Evolutionary conservation across 2,113 vertebrate species (phyloP).

Genomic region (Gulo gulo): DNA sequence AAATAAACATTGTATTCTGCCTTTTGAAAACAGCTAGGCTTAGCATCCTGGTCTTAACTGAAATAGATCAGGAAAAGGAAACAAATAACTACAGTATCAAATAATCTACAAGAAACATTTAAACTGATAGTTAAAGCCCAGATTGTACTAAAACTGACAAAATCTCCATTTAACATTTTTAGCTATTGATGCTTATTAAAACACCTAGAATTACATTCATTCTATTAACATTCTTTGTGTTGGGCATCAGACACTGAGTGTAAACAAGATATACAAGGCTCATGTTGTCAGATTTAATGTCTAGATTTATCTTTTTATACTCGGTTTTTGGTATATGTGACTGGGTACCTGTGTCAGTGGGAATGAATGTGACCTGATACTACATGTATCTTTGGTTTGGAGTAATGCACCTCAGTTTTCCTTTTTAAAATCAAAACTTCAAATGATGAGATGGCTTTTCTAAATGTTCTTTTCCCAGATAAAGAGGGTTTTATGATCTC

Average conservation of each 20-base stretch:
- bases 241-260: background rate
- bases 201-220: background rate
- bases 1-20: background rate
- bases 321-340: background rate
- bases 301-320: background rate
- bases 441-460: background rate
- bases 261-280: background rate
- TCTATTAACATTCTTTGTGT: background rate
- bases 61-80: slow-evolving; percentile 28
- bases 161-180: background rate
- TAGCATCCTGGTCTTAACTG: background rate
- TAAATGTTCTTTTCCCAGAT: background rate
- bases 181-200: background rate
- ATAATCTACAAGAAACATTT: background rate
- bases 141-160: background rate
- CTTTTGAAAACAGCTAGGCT: slow-evolving; percentile 10
- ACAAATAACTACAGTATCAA: background rate
- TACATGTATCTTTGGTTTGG: background rate
- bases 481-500: background rate
- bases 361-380: background rate
- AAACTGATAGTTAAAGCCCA: background rate
- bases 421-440: slow-evolving; percentile 1
- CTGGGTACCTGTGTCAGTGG: background rate
- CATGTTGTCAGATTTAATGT: background rate
- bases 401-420: background rate